These are phyloP conservation scores for Speoplatyrhinus poulsoni DNA, from an alignment of 2,113 vertebrate genomes.

Conservation along the genomic window DNA sequence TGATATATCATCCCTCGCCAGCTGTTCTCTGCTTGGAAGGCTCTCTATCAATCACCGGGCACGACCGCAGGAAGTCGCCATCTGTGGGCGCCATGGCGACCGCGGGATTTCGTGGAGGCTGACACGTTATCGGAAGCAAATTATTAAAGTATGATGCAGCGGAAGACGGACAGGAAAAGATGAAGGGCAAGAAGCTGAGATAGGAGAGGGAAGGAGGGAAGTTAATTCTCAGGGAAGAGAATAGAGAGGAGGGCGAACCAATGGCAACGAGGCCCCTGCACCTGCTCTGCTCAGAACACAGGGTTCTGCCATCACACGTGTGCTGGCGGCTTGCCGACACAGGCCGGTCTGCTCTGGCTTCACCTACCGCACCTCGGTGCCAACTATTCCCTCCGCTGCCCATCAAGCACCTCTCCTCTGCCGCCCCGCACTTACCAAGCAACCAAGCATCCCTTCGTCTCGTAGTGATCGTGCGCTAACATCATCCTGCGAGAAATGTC, in stretches of 20 bases:
- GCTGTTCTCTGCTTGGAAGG: constrained; percentile 70
- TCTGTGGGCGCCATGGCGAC: constrained; percentile 68
- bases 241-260: constrained; percentile 31
- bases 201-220: constrained; percentile 7
- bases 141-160: constrained; percentile 36
- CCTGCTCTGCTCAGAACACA: constrained; percentile 56
- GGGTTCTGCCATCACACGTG: constrained; percentile 52
- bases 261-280: constrained; percentile 46
- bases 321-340: constrained; percentile 56
- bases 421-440: constrained; percentile 19
- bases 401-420: constrained; percentile 38
- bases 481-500: not conserved
- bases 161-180: not conserved
- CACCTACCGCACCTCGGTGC: constrained; percentile 48
- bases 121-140: constrained; percentile 65
- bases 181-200: not conserved
- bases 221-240: constrained; percentile 7
- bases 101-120: constrained; percentile 42
- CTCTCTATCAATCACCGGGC: constrained; percentile 66
- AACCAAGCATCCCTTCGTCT: constrained; percentile 5
- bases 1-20: constrained; percentile 74
- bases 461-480: not conserved
- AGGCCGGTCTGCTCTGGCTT: constrained; percentile 47
- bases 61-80: constrained; percentile 70
- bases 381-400: constrained; percentile 47